Conservation (phyloP, 2,113 vertebrate genomes). For the Globicephala melas region DNA sequence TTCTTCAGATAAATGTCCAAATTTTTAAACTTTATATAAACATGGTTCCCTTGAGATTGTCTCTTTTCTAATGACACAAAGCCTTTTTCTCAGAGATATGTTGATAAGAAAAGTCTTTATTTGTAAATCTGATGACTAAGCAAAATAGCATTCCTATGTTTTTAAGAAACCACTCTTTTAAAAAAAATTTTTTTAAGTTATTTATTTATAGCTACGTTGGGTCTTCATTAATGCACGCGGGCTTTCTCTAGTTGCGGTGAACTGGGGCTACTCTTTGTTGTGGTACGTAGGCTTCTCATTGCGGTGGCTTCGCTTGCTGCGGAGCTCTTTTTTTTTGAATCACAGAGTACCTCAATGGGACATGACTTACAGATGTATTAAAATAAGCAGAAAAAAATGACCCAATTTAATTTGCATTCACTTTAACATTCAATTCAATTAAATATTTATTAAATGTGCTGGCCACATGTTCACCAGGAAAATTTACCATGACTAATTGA, state of each 20-base stretch:
- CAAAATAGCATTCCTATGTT: not conserved
- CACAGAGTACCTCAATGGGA: not conserved
- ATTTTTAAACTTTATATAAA: slow-evolving; percentile 19
- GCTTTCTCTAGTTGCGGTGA: too few species aligned
- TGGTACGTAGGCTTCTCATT: too few species aligned
- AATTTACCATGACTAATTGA: not conserved
- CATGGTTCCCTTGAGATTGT: not conserved
- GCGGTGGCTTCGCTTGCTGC: too few species aligned
- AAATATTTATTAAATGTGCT: slow-evolving; percentile 17
- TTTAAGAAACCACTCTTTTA: not conserved
- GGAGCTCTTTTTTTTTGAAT: not conserved
- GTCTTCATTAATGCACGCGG: too few species aligned
- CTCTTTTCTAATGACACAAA: not conserved
- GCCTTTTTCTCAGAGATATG: slow-evolving; percentile 1
- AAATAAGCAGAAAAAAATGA: not conserved
- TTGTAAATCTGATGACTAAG: slow-evolving; percentile 4
- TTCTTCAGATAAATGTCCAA: not conserved
- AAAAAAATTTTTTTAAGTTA: too few species aligned
- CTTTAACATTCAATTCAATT: not conserved
- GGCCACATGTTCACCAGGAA: not conserved
- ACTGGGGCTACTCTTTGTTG: too few species aligned
- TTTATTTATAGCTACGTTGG: too few species aligned
- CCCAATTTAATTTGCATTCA: slow-evolving; percentile 27
- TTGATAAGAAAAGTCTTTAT: slow-evolving; percentile 25
- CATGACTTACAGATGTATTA: not conserved